Evolutionary conservation across 2,888 invertebrate genomes (phyloP).

Genomic region (Leptopterna dolabrata): DNA sequence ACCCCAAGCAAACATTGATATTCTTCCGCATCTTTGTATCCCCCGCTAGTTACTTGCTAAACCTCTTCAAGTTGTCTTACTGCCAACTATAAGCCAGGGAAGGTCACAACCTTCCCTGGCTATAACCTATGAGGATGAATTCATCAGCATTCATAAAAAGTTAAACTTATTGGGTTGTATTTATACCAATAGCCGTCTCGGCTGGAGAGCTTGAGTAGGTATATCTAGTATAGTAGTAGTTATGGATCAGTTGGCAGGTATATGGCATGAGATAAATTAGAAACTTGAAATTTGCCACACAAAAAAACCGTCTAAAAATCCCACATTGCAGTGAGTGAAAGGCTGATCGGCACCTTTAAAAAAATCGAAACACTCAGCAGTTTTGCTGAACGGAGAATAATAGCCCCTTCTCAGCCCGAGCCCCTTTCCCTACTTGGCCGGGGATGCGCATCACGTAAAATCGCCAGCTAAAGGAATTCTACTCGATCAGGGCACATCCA

Average conservation of each 20-base stretch:
- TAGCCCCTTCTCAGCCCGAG: not conserved
- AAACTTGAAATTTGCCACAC: not conserved
- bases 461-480: not conserved
- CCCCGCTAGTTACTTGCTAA: too few relatives aligned
- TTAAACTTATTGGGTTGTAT: too few relatives aligned
- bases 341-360: not conserved
- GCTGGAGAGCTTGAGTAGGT: too few relatives aligned
- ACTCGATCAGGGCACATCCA: not conserved
- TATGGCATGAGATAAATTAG: not conserved
- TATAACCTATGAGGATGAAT: too few relatives aligned
- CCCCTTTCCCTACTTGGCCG: not conserved
- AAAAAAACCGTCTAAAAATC: not conserved
- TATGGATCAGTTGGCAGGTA: not conserved
- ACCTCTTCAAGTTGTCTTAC: too few relatives aligned
- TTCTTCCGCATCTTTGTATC: too few relatives aligned
- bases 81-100: too few relatives aligned
- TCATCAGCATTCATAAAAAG: too few relatives aligned
- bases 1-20: too few relatives aligned
- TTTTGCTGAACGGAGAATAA: not conserved
- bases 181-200: too few relatives aligned
- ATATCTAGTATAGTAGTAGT: too few relatives aligned
- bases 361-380: not conserved
- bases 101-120: too few relatives aligned
- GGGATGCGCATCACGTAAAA: not conserved
- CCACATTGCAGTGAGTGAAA: not conserved